A percentile compares a stretch with the other conserved stretches of the same genome.
These are phyloP conservation scores for Keiferia lycopersicella DNA, from an alignment of 2,888 invertebrate species.

Conservation along the genomic window DNA sequence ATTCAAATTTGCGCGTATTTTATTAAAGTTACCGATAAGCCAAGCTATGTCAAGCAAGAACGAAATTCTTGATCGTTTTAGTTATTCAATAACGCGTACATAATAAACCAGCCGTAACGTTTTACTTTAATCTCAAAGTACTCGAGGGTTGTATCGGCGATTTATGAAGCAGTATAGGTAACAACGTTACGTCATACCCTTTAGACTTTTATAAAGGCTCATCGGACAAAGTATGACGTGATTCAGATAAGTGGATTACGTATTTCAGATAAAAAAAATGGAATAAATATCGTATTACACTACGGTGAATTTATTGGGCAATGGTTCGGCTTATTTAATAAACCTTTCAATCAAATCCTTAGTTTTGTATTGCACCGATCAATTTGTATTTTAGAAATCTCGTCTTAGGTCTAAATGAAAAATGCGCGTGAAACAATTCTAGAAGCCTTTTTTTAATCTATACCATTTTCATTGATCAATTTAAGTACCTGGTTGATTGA, in stretches of 20 bases:
- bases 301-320: too few species aligned
- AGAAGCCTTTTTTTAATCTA: too few species aligned
- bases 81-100: background rate
- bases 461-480: too few species aligned
- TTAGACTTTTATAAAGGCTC: background rate
- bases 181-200: constrained; percentile 3
- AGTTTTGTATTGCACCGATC: too few species aligned
- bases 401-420: too few species aligned
- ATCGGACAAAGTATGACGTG: background rate
- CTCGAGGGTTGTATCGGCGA: background rate
- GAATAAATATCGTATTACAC: background rate
- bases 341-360: too few species aligned
- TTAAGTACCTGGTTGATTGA: too few species aligned
- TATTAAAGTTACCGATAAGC: background rate
- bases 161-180: background rate
- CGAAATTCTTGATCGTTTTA: background rate
- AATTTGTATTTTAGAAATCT: too few species aligned
- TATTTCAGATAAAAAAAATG: background rate
- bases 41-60: background rate
- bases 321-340: too few species aligned
- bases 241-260: constrained; percentile 10
- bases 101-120: constrained; percentile 5
- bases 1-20: background rate
- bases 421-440: too few species aligned
- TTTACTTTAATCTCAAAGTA: background rate